These are phyloP conservation scores for Corella eumyota DNA, from an alignment of 23 tunicate genomes.

Conservation along the genomic window DNA sequence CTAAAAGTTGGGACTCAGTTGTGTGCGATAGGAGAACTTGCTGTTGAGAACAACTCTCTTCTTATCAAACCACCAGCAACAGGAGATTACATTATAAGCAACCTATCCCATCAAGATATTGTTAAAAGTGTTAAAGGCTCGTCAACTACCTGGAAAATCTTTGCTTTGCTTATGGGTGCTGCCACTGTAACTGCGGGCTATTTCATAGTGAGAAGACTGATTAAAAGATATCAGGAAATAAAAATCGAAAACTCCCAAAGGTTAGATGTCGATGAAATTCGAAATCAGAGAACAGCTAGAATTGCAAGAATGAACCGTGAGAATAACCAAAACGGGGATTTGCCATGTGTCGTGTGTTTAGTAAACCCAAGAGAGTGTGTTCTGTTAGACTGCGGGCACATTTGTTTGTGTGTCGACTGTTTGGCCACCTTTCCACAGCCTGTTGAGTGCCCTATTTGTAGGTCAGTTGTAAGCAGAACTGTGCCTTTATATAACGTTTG, in stretches of 20 bases:
- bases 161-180: constrained; percentile 29
- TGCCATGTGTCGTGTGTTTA: constrained; percentile 54
- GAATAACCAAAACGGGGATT: background rate
- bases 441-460: constrained; percentile 65
- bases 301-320: constrained; percentile 17
- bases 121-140: constrained; percentile 10
- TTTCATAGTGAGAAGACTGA: constrained; percentile 22
- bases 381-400: constrained; percentile 76
- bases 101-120: constrained; percentile 34
- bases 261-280: constrained; percentile 30
- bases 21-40: constrained; percentile 69
- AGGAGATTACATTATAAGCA: constrained; percentile 52
- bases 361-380: constrained; percentile 77
- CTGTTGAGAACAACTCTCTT: constrained; percentile 33
- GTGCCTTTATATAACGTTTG: constrained; percentile 57
- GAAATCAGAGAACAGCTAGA: constrained; percentile 18
- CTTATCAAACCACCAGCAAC: constrained; percentile 31
- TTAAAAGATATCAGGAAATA: constrained; percentile 12
- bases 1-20: constrained; percentile 58
- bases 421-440: constrained; percentile 62
- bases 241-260: constrained; percentile 11
- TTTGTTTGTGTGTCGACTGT: constrained; percentile 83
- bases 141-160: constrained; percentile 36
- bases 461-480: constrained; percentile 31
- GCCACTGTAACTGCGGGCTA: constrained; percentile 35